These are phyloP conservation scores for Salarias fasciatus DNA, from an alignment of 2,797 vertebrate species.

Conservation along the genomic window DNA sequence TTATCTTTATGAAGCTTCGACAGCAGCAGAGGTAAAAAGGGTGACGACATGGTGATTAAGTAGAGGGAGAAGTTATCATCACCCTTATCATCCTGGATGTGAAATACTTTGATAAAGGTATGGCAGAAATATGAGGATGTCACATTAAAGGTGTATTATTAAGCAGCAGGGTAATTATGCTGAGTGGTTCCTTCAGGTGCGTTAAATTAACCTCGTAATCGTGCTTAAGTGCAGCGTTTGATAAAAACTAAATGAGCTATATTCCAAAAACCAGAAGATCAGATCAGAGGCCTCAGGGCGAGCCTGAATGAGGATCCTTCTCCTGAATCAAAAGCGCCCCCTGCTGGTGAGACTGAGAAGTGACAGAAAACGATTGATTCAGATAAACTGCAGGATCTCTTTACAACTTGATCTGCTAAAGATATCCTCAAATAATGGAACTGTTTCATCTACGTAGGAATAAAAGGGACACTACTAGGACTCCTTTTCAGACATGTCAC, in stretches of 20 bases:
- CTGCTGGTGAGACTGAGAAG: constrained; percentile 61
- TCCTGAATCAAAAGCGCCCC: constrained; percentile 58
- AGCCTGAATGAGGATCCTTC: background rate
- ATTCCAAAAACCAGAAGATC: background rate
- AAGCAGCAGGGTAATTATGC: background rate
- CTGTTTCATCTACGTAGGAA: too few species aligned
- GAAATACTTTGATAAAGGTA: background rate
- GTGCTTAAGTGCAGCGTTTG: background rate
- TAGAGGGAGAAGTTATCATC: background rate
- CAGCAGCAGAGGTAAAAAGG: too few species aligned
- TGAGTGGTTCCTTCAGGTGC: background rate
- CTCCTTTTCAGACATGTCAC: too few species aligned
- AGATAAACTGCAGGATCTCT: too few species aligned
- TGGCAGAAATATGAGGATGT: too few species aligned
- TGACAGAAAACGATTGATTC: too few species aligned
- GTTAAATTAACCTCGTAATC: background rate
- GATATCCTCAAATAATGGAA: too few species aligned
- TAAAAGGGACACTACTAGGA: too few species aligned
- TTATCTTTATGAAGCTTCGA: too few species aligned
- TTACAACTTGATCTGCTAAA: too few species aligned
- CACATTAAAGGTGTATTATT: background rate
- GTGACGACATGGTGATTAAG: background rate
- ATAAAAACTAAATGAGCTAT: background rate
- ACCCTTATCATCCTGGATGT: background rate
- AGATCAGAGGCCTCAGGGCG: background rate